Percentiles rank a stretch among this genome's conserved stretches.
These are phyloP conservation scores for Plecturocebus donacophilus DNA, from an alignment of 2,113 vertebrate species.

Conservation along the genomic window DNA sequence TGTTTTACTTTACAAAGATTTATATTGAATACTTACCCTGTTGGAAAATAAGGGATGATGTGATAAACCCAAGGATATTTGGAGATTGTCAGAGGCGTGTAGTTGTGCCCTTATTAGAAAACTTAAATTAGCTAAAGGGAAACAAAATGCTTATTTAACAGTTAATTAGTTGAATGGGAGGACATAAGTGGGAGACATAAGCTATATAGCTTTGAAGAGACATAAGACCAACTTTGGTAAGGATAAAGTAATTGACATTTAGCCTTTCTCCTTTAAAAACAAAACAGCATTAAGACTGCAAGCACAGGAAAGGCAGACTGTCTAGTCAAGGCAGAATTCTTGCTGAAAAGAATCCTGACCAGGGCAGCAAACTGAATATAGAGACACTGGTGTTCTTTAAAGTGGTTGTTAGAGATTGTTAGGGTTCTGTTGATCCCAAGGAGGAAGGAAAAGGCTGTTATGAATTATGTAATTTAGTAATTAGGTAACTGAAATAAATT, in stretches of 20 bases:
- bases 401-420: neutral
- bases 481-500: neutral
- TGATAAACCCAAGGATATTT: neutral
- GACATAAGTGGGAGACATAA: neutral
- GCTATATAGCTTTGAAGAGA: neutral
- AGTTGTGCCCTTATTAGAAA: neutral
- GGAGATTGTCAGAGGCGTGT: neutral
- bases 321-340: neutral
- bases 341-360: neutral
- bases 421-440: neutral
- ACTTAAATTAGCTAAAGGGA: neutral
- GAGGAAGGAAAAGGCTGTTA: neutral
- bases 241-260: neutral
- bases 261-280: neutral
- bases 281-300: neutral
- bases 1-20: neutral
- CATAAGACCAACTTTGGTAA: neutral
- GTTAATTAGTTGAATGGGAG: neutral
- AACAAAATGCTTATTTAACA: neutral
- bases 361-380: neutral
- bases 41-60: neutral
- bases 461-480: neutral
- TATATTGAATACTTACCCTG: neutral
- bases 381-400: neutral
- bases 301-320: neutral